These are phyloP conservation scores for Crocallis elinguaria DNA, from an alignment of 2,888 invertebrate species.

Conservation along the genomic window DNA sequence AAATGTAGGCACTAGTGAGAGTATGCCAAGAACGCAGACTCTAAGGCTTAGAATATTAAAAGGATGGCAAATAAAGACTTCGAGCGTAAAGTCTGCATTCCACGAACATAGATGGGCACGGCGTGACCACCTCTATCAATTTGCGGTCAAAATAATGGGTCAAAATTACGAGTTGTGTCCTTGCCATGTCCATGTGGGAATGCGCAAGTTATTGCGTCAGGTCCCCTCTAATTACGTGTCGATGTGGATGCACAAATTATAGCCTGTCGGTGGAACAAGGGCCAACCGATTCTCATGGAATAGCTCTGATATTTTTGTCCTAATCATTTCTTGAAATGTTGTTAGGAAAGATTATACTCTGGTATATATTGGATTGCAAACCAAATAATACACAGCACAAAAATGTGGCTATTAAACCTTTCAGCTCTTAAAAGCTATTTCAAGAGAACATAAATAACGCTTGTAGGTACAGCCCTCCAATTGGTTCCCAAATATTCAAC, in stretches of 20 bases:
- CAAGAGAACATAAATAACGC: constrained; percentile 32
- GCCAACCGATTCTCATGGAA: constrained; percentile 50
- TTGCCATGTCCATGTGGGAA: constrained; percentile 73
- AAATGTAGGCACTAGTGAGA: constrained; percentile 13
- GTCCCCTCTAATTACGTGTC: constrained; percentile 74
- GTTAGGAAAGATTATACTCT: constrained; percentile 1
- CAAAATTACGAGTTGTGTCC: constrained; percentile 78
- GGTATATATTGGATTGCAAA: constrained; percentile 2
- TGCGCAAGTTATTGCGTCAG: constrained; percentile 75
- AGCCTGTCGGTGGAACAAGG: constrained; percentile 65
- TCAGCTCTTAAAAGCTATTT: constrained; percentile 4
- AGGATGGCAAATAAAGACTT: constrained; percentile 14
- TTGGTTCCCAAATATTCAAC: constrained; percentile 57
- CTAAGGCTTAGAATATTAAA: constrained; percentile 2
- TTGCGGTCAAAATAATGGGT: constrained; percentile 79
- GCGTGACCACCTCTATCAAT: constrained; percentile 61
- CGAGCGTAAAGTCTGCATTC: background rate
- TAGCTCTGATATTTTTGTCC: constrained; percentile 60
- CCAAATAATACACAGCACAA: background rate
- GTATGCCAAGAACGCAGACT: constrained; percentile 11
- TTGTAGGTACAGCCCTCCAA: constrained; percentile 38
- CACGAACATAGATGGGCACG: constrained; percentile 32
- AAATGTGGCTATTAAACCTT: constrained; percentile 2
- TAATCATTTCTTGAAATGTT: constrained; percentile 47
- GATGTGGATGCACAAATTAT: constrained; percentile 80